Evolutionary conservation across 2,797 vertebrate genomes (phyloP).

Genomic region (Meda fulgida): DNA sequence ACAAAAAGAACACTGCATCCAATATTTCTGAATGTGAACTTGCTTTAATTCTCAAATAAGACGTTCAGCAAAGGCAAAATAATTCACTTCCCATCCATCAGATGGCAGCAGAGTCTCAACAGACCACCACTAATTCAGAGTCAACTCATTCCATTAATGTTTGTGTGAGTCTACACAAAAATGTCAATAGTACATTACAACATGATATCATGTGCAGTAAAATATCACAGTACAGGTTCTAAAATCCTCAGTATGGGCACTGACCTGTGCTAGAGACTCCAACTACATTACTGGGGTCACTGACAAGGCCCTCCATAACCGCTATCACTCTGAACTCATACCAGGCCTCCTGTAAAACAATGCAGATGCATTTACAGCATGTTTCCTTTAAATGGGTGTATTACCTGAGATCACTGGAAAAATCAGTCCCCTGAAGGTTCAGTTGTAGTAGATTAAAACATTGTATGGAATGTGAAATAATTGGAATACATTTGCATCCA

Average conservation of each 20-base stretch:
- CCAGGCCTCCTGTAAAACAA: slow-evolving; percentile 88
- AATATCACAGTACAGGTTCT: neutral
- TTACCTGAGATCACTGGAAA: neutral
- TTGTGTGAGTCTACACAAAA: neutral
- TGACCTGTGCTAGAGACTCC: slow-evolving; percentile 98
- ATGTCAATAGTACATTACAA: slow-evolving; percentile 48
- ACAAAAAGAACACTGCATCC: neutral
- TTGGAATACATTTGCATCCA: slow-evolving; percentile 41
- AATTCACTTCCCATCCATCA: slow-evolving; percentile 50
- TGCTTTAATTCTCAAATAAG: neutral
- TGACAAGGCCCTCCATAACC: slow-evolving; percentile 95
- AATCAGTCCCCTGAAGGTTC: neutral
- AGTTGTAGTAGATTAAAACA: neutral
- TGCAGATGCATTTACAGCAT: neutral
- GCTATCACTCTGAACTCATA: slow-evolving; percentile 96
- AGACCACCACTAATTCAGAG: slow-evolving; percentile 4
- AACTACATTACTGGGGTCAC: slow-evolving; percentile 94
- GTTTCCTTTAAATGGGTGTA: neutral
- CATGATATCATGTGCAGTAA: neutral
- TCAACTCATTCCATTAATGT: neutral
- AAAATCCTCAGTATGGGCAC: slow-evolving; percentile 19
- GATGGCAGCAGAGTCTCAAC: slow-evolving; percentile 68
- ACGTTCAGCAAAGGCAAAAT: neutral
- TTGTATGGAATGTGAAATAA: neutral
- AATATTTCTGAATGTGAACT: neutral